Evolutionary conservation across 2,888 invertebrate species (phyloP).

Genomic region (Amphipoea oculea): DNA sequence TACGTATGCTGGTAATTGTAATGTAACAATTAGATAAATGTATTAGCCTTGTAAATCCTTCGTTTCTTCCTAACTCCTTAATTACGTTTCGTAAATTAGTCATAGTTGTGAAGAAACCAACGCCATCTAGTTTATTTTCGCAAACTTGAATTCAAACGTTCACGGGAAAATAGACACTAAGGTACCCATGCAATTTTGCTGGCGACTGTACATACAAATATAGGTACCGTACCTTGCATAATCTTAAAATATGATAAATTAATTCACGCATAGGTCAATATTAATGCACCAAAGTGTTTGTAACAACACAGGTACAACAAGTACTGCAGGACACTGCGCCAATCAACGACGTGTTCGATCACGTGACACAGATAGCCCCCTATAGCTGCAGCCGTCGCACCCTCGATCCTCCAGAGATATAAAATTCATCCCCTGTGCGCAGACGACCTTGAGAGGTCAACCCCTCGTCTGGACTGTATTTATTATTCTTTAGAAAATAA

Average conservation of each 20-base stretch:
- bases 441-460: conserved; percentile 16
- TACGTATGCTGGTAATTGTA: too few species aligned
- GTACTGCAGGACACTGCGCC: neutral
- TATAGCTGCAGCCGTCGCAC: neutral
- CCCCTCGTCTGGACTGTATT: neutral
- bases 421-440: conserved; percentile 23
- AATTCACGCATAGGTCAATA: neutral
- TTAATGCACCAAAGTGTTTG: neutral
- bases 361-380: conserved; percentile 12
- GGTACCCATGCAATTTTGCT: too few species aligned
- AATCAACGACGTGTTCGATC: conserved; percentile 18
- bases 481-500: neutral
- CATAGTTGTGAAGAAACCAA: too few species aligned
- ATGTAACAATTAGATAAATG: too few species aligned
- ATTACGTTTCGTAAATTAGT: too few species aligned
- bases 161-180: too few species aligned
- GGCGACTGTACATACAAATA: too few species aligned
- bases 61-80: too few species aligned
- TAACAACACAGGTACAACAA: neutral
- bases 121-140: too few species aligned
- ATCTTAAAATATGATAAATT: neutral
- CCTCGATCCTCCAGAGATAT: conserved; percentile 1
- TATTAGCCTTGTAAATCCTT: too few species aligned
- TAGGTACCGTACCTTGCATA: neutral
- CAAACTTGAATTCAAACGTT: too few species aligned